Evolutionary conservation across 2,888 invertebrate species (phyloP).

Genomic region (Sphaerophoria rueppellii): DNA sequence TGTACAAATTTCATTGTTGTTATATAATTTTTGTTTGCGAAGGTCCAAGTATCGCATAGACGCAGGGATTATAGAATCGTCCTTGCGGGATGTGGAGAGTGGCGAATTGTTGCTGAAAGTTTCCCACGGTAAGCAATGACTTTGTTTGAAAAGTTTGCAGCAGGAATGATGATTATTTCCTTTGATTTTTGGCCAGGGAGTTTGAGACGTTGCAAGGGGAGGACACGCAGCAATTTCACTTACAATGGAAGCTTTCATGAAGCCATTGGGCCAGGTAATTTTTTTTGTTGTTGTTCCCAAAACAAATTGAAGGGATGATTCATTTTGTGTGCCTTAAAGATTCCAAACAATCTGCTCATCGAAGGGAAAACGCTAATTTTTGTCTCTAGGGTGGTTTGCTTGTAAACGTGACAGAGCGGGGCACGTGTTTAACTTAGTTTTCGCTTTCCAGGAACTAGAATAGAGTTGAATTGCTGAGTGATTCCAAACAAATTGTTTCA

Average conservation of each 20-base stretch:
- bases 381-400: too few species aligned
- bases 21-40: neutral
- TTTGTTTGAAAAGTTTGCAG: neutral
- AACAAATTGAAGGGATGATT: neutral
- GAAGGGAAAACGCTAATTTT: neutral
- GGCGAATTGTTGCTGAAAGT: constrained; percentile 25
- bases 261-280: constrained; percentile 79
- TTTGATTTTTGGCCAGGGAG: constrained; percentile 50
- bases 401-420: neutral
- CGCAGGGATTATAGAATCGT: constrained; percentile 32
- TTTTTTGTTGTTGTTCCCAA: constrained; percentile 11
- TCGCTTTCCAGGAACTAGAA: neutral
- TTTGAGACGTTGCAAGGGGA: constrained; percentile 75
- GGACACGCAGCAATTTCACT: constrained; percentile 74
- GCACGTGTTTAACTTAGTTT: neutral
- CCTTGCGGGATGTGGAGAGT: constrained; percentile 56
- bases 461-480: neutral
- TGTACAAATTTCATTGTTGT: constrained; percentile 3
- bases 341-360: neutral
- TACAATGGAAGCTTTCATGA: constrained; percentile 79
- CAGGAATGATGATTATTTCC: constrained; percentile 19
- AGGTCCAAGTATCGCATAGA: constrained; percentile 60
- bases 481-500: neutral
- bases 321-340: too few species aligned
- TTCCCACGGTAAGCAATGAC: constrained; percentile 8